These are phyloP conservation scores for Mustela lutreola DNA, from an alignment of 2,113 vertebrate species.

Conservation along the genomic window DNA sequence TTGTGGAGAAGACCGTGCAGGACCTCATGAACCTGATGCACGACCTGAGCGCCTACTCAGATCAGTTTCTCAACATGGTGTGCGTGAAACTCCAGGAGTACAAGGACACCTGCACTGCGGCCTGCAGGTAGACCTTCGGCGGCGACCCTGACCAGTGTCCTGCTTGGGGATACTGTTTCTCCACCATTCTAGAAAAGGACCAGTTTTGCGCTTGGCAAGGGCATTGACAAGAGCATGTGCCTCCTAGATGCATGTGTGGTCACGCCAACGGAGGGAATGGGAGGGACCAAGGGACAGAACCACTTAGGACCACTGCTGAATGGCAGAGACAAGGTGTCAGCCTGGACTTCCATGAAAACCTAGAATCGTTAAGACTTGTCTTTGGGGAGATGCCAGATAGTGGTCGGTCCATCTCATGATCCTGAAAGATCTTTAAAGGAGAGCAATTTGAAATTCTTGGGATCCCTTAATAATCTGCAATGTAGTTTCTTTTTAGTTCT, in stretches of 20 bases:
- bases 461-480: not conserved
- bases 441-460: not conserved
- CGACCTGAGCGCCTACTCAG: slow-evolving; percentile 97
- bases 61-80: slow-evolving; percentile 99
- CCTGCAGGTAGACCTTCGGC: slow-evolving; percentile 92
- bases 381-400: not conserved
- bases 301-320: not conserved
- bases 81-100: slow-evolving; percentile 99
- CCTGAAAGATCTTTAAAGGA: slow-evolving; percentile 38
- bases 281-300: not conserved
- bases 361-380: not conserved
- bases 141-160: accelerated
- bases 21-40: slow-evolving; percentile 98
- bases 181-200: not conserved
- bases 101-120: slow-evolving; percentile 95
- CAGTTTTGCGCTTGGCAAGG: not conserved
- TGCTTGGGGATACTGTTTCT: no score
- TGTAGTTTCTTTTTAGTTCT: not conserved
- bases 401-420: not conserved
- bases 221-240: not conserved
- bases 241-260: not conserved
- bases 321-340: not conserved
- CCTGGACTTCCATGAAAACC: not conserved
- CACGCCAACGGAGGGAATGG: not conserved
- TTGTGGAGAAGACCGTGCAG: slow-evolving; percentile 98